A percentile compares a stretch with the other conserved stretches of the same genome.
Conservation (phyloP, 2,888 invertebrate genomes). For the Athripsodes cinereus region DNA sequence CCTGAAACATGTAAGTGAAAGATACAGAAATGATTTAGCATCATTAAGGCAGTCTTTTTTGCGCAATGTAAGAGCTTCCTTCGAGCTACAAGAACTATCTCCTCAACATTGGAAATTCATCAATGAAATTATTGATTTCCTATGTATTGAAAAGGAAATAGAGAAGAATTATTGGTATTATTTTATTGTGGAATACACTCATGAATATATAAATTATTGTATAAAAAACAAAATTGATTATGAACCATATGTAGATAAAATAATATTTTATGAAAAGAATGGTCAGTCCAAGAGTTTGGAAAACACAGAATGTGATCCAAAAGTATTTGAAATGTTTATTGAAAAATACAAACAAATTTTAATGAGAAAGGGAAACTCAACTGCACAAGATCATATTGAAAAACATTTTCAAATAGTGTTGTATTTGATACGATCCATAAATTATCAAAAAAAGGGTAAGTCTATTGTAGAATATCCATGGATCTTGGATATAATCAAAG, state of each 20-base stretch:
- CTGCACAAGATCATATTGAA: background rate
- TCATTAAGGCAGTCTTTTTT: constrained; percentile 25
- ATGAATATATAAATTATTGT: constrained; percentile 18
- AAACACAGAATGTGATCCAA: constrained; percentile 29
- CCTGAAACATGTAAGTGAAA: constrained; percentile 30
- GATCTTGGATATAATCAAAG: background rate
- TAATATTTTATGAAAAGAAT: constrained; percentile 7
- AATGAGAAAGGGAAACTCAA: background rate
- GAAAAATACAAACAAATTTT: constrained; percentile 5
- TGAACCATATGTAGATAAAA: constrained; percentile 17
- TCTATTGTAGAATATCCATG: background rate
- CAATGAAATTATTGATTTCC: constrained; percentile 29
- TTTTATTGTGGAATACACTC: constrained; percentile 25
- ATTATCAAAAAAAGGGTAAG: background rate
- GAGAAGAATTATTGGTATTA: constrained; percentile 20
- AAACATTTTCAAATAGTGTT: background rate
- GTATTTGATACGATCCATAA: background rate
- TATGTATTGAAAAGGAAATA: constrained; percentile 22
- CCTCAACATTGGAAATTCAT: constrained; percentile 31
- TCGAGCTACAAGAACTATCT: constrained; percentile 29
- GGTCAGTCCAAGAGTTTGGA: constrained; percentile 10
- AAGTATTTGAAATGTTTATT: constrained; percentile 30
- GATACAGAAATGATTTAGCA: constrained; percentile 34
- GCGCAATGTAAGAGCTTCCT: constrained; percentile 24
- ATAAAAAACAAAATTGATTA: constrained; percentile 11